Evolutionary conservation across 2,888 invertebrate species (phyloP), one percentile per base, ranked within the genome.

Genomic region (Drosophila testacea): DNA sequence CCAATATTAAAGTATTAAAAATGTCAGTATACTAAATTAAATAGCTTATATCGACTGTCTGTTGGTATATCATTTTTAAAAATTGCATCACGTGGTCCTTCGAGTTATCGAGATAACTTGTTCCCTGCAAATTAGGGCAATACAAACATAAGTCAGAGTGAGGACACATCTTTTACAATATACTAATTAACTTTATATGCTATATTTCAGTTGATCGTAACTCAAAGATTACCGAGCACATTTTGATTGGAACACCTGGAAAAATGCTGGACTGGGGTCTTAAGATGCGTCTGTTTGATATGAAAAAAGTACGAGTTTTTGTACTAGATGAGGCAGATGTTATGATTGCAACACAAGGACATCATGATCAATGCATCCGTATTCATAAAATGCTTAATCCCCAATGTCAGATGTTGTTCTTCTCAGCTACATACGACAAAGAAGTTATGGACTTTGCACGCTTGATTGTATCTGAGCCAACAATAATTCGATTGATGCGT

Each of bases 271-370:
- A 99, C 92, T 99, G 99, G 98, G 95, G 96, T 36, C 91, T 96
- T 0, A 98, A 98, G 91, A 97, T 95, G 92, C 94, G 94, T 77
- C 95, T 96, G 90, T 97, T 99, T 92, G 98, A 98, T 92, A 93
- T 98, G 73, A 95, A 94, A 73, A 96, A 97, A 93, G 96, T 99
- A 59, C 94, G 94, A 59, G 98, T 98, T n/a, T 99, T 99, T 93
- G 99, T 99, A 10, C 93, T 99, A 79, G 99, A 99, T 92, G 99
- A 99, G 93, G 99, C 99, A 5, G 99, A 99, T 94, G 98, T 99
- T 1, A 99, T 99, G 99, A 99, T 99, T 85, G 97, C 97, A 16
- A 96, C 98, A 22, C 99, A 99, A 93, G 99, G 99, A 1, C 99
- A 99, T 93, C 98, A 98, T 91, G 99, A 99, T 92, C 98, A 98